Percentiles rank a stretch among this genome's conserved stretches.
Conservation (phyloP, 2,888 invertebrate species). For the Nysson spinosus region DNA sequence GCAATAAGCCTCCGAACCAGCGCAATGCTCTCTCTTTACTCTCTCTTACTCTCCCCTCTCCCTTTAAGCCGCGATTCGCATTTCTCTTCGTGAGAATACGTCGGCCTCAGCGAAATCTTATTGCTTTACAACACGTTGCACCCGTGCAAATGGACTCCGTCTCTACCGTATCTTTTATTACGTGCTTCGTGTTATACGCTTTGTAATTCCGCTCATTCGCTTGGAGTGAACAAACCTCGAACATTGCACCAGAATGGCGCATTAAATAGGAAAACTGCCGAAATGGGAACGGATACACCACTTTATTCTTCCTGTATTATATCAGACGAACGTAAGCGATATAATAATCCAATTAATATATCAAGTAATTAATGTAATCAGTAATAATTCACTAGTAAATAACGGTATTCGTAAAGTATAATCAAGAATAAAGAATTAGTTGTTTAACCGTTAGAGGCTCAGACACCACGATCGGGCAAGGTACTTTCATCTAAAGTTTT, state of each 20-base stretch:
- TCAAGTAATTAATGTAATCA: too few species aligned
- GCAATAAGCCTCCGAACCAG: constrained; percentile 7
- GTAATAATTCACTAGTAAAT: too few species aligned
- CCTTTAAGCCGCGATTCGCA: background rate
- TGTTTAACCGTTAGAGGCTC: too few species aligned
- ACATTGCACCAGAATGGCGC: constrained; percentile 7
- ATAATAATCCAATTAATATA: too few species aligned
- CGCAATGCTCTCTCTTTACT: background rate
- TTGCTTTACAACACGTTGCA: constrained; percentile 48
- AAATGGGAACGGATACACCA: too few species aligned
- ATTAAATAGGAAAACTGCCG: constrained; percentile 24
- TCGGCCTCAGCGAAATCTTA: constrained; percentile 47
- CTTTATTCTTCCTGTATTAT: too few species aligned
- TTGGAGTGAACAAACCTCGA: constrained; percentile 6
- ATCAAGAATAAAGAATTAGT: too few species aligned
- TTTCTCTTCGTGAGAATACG: constrained; percentile 37
- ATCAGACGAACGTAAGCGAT: too few species aligned
- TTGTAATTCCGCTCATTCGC: constrained; percentile 27
- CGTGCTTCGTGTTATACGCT: constrained; percentile 11
- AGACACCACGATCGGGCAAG: too few species aligned
- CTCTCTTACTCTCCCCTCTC: background rate
- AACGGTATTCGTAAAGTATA: too few species aligned
- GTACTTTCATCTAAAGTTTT: too few species aligned
- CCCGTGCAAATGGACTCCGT: constrained; percentile 46
- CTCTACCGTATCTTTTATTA: background rate